Evolutionary conservation across 2,797 vertebrate genomes (phyloP).

Genomic region (Poecilia gillii): DNA sequence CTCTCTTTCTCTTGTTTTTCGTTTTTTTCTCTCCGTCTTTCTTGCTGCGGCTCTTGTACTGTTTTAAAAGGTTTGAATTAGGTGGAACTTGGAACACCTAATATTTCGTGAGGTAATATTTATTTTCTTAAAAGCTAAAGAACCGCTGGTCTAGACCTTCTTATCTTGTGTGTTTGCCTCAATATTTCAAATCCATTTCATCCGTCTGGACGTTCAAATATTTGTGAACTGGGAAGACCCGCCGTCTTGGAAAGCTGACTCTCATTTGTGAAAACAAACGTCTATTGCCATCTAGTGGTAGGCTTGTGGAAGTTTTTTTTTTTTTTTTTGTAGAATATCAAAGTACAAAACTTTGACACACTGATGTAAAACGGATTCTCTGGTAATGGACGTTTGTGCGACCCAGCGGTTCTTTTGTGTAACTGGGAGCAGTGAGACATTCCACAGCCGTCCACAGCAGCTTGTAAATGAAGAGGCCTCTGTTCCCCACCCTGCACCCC

Average conservation of each 20-base stretch:
- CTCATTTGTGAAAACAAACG: constrained; percentile 61
- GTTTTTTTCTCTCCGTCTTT: background rate
- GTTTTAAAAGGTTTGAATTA: background rate
- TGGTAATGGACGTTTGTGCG: constrained; percentile 13
- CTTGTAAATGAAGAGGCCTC: constrained; percentile 77
- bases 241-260: constrained; percentile 32
- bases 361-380: background rate
- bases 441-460: constrained; percentile 64
- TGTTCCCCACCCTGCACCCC: constrained; percentile 53
- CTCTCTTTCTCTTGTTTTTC: background rate
- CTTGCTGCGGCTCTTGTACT: background rate
- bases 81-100: background rate
- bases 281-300: constrained; percentile 78
- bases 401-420: constrained; percentile 15
- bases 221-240: constrained; percentile 40
- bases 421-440: constrained; percentile 71
- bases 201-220: constrained; percentile 51
- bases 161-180: constrained; percentile 15
- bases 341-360: background rate
- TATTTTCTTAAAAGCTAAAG: background rate
- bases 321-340: constrained; percentile 5
- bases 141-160: constrained; percentile 10
- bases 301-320: constrained; percentile 26
- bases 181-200: constrained; percentile 41
- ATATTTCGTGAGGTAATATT: background rate